These are phyloP conservation scores for Myanophis thanlyinensis DNA, from an alignment of 2,113 vertebrate genomes.

Conservation along the genomic window DNA sequence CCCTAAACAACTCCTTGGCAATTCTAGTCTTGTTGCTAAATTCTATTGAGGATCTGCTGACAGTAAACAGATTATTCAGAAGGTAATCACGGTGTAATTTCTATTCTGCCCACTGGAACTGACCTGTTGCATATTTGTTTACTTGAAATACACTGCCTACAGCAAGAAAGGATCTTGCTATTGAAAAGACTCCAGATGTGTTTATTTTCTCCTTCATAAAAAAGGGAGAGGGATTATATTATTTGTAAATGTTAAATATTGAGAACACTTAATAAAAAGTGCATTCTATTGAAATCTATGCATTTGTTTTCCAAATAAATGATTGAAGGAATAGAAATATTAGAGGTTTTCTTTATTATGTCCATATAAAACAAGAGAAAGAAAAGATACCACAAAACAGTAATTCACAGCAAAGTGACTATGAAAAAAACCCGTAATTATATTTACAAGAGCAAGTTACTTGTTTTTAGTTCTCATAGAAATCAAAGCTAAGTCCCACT, in stretches of 20 bases:
- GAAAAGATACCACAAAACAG: background rate
- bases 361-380: background rate
- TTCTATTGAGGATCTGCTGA: background rate
- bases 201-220: constrained; percentile 13
- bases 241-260: constrained; percentile 3
- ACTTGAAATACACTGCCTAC: background rate
- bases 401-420: background rate
- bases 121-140: constrained; percentile 3
- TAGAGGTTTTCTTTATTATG: background rate
- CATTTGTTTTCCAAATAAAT: constrained; percentile 7
- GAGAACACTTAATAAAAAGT: background rate
- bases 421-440: background rate
- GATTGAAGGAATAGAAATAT: background rate
- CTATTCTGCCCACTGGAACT: background rate
- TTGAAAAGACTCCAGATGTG: background rate
- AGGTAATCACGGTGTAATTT: constrained; percentile 21
- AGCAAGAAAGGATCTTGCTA: constrained; percentile 6
- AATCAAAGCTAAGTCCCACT: background rate
- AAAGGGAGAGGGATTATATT: background rate
- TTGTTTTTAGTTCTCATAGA: background rate
- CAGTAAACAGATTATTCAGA: constrained; percentile 8
- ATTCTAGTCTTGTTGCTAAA: background rate
- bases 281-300: constrained; percentile 9
- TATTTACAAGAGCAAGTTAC: background rate
- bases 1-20: background rate